These are phyloP conservation scores for Bombus superbus DNA, from an alignment of 1,140 invertebrate genomes.

Conservation along the genomic window DNA sequence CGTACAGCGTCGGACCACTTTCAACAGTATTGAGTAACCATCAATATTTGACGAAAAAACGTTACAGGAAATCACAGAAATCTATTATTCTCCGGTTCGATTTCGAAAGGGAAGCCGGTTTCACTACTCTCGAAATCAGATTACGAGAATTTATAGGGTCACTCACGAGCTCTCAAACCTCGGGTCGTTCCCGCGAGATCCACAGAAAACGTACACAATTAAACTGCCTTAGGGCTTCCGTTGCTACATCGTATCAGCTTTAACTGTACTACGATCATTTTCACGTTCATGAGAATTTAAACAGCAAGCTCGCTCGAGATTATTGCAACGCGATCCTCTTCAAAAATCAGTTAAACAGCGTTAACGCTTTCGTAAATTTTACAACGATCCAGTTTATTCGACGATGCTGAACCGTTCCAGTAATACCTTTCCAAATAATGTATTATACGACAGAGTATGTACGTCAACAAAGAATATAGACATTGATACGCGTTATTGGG, in stretches of 20 bases:
- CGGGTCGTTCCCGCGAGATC: conserved; percentile 35
- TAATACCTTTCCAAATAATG: neutral
- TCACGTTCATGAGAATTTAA: conserved; percentile 9
- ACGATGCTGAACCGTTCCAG: neutral
- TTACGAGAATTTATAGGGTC: conserved; percentile 75
- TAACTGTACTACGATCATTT: conserved; percentile 16
- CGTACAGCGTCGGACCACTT: neutral
- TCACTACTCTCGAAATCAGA: conserved; percentile 72
- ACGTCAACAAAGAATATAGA: neutral
- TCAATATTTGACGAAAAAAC: conserved; percentile 32
- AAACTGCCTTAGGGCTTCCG: conserved; percentile 43
- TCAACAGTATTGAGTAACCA: neutral
- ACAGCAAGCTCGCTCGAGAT: neutral
- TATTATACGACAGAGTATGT: too few species aligned
- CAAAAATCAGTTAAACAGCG: neutral
- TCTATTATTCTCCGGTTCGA: conserved; percentile 63
- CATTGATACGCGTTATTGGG: too few species aligned
- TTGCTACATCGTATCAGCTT: conserved; percentile 9
- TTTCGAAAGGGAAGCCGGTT: conserved; percentile 55
- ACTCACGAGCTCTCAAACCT: conserved; percentile 53
- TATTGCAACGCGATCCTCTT: neutral
- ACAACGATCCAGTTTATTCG: neutral
- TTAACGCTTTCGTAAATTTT: neutral
- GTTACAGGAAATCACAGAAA: conserved; percentile 43
- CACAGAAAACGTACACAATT: conserved; percentile 57